Evolutionary conservation across 2,113 vertebrate genomes (phyloP), one percentile per base, ranked within the genome.

Genomic region (Engystomops pustulosus): DNA sequence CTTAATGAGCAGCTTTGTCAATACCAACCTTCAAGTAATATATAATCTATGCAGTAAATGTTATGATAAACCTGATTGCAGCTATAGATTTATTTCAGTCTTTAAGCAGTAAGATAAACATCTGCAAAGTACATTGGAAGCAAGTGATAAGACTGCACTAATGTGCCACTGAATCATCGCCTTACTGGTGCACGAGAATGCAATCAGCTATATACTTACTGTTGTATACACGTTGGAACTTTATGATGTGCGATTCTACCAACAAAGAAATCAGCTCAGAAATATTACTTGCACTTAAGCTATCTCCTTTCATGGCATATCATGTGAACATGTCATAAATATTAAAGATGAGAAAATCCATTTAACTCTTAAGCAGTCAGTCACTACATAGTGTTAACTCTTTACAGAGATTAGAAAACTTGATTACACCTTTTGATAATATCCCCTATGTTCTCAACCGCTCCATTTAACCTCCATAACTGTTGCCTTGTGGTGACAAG

Each of bases 91-190:
- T 36, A 67, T 67, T 67, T 68, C 36, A 68, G 62, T 62, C 58
- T 62, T 62, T 30, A 15, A 4, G 27, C 27, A 67, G 25, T 67
- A 30, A 34, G 30, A 67, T 32, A 30, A 67, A 18, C 62, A 67
- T 67, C 25, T 18, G 30, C 17, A 34, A 32, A 62, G 58, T 62
- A 62, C 2, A 62, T 62, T 62, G 25, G 25, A 62, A 30, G 53
- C n/a, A 62, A 30, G 27, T 62, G 58, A 62, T 27, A 30, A 62
- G 58, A 62, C 14, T 2, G 6, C 53, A 8, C 53, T 58, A 58
- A 49, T 49, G 47, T 49, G 47, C 47, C 47, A 55, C 53, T 55
- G 53, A 55, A 55, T 55, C 53, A 55, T 55, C 15, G 53, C 53
- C 53, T 55, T 55, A 55, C 53, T 8, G 8, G 20, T n/a, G 10